A percentile compares a stretch with the other conserved stretches of the same genome.
phyloP scores from a whole-genome alignment of 1,140 invertebrate genomes.

The Philaenus spumarius region DNA sequence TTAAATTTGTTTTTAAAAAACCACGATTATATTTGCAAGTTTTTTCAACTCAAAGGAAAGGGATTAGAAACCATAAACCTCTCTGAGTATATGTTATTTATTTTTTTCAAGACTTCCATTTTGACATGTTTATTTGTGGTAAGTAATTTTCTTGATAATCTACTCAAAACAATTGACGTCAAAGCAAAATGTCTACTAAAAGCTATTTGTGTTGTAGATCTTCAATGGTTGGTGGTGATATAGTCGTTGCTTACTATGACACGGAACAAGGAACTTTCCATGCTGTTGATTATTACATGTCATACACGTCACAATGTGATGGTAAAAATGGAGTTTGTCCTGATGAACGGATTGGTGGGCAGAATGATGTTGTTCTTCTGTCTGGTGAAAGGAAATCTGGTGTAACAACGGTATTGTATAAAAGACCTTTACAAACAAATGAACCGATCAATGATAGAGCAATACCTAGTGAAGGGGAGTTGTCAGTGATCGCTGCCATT shows the following conservation, averaged over 20 bases:
- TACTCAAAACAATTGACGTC: too few relatives aligned
- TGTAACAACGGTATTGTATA: conserved; percentile 73
- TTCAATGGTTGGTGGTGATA: conserved; percentile 66
- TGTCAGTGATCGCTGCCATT: conserved; percentile 80
- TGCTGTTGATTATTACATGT: conserved; percentile 80
- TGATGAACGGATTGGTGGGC: conserved; percentile 70
- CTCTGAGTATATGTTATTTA: too few relatives aligned
- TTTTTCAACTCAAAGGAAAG: too few relatives aligned
- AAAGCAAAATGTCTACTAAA: too few relatives aligned
- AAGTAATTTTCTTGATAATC: too few relatives aligned
- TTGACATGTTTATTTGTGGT: too few relatives aligned
- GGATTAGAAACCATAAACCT: too few relatives aligned
- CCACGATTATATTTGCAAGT: too few relatives aligned
- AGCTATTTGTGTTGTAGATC: conserved; percentile 26
- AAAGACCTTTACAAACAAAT: conserved; percentile 64
- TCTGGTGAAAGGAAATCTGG: conserved; percentile 68
- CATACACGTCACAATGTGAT: conserved; percentile 73
- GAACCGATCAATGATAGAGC: conserved; percentile 62
- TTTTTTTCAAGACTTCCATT: too few relatives aligned
- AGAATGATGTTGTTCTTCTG: conserved; percentile 68
- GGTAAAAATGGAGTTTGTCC: conserved; percentile 78
- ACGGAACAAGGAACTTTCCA: conserved; percentile 57
- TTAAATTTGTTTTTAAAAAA: too few relatives aligned
- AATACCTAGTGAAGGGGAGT: conserved; percentile 56
- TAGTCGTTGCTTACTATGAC: conserved; percentile 77